Evolutionary conservation across 2,888 invertebrate genomes (phyloP).

Genomic region (Drosophila austrosaltans): DNA sequence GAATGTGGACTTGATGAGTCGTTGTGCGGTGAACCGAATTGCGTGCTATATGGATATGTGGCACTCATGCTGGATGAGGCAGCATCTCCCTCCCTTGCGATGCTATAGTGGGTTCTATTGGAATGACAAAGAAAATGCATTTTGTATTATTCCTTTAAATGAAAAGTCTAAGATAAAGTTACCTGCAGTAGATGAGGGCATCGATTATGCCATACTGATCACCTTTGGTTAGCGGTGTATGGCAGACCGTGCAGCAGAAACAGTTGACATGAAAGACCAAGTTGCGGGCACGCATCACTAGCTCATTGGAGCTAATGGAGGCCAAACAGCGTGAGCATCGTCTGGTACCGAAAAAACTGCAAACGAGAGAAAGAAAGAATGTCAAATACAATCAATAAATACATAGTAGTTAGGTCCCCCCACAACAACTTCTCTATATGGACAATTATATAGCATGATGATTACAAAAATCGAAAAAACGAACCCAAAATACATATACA

Average conservation of each 20-base stretch:
- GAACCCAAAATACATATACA: conserved; percentile 9
- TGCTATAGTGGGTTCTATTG: conserved; percentile 83
- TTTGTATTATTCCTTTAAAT: background rate
- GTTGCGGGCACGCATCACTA: conserved; percentile 97
- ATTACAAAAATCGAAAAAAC: conserved; percentile 40
- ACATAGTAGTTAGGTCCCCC: background rate
- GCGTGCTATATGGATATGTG: conserved; percentile 85
- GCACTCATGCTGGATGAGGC: conserved; percentile 81
- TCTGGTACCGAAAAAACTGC: conserved; percentile 94
- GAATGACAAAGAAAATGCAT: background rate
- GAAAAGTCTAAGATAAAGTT: conserved; percentile 23
- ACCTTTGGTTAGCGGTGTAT: conserved; percentile 93
- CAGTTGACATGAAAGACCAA: conserved; percentile 97
- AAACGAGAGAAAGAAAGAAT: conserved; percentile 53
- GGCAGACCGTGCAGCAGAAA: conserved; percentile 96
- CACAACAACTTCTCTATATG: background rate
- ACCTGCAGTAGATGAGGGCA: conserved; percentile 94
- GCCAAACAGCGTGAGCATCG: conserved; percentile 95
- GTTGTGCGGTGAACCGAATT: conserved; percentile 83
- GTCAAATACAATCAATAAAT: background rate
- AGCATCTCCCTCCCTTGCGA: conserved; percentile 81
- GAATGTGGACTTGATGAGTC: conserved; percentile 83
- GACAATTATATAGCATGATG: conserved; percentile 65
- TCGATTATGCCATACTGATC: conserved; percentile 97
- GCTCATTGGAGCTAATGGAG: conserved; percentile 93